Conservation (phyloP, 2,113 vertebrate genomes). For the Scomber scombrus region DNA sequence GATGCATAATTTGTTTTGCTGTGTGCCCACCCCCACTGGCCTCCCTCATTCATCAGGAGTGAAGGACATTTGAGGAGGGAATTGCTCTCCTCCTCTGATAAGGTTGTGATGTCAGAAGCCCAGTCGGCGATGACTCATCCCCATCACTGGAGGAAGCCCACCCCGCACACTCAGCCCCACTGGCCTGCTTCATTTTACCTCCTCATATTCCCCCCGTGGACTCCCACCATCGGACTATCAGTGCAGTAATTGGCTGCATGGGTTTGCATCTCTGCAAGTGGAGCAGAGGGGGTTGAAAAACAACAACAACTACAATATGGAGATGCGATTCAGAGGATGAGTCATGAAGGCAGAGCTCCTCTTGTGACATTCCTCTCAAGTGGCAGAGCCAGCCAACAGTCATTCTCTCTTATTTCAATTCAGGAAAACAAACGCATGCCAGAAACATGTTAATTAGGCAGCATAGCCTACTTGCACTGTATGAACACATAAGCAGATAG, state of each 20-base stretch:
- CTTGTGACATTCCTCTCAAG: slow-evolving; percentile 37
- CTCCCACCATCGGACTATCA: slow-evolving; percentile 26
- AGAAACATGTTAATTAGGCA: slow-evolving; percentile 37
- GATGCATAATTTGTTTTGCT: slow-evolving; percentile 36
- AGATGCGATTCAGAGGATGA: slow-evolving; percentile 59
- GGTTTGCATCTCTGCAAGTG: slow-evolving; percentile 22
- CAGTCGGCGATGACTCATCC: slow-evolving; percentile 74
- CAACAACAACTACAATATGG: slow-evolving; percentile 45
- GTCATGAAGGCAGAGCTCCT: slow-evolving; percentile 50
- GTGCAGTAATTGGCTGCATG: slow-evolving; percentile 55
- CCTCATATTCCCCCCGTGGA: slow-evolving; percentile 35
- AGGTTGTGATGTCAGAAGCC: slow-evolving; percentile 70
- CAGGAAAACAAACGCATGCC: slow-evolving; percentile 9
- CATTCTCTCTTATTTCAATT: slow-evolving; percentile 14
- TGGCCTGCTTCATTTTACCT: slow-evolving; percentile 43
- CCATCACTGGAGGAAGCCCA: slow-evolving; percentile 49
- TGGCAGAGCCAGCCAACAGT: slow-evolving; percentile 11
- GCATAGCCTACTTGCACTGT: not conserved
- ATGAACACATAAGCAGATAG: not conserved
- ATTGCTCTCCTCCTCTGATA: slow-evolving; percentile 56
- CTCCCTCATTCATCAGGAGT: slow-evolving; percentile 33
- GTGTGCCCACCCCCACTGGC: not conserved
- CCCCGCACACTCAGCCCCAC: slow-evolving; percentile 18
- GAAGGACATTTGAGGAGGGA: slow-evolving; percentile 60
- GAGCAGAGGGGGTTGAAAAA: slow-evolving; percentile 19